A percentile compares a stretch with the other conserved stretches of the same genome.
phyloP scores from a whole-genome alignment of 2,888 invertebrate genomes.

The Xylota sylvarum region DNA sequence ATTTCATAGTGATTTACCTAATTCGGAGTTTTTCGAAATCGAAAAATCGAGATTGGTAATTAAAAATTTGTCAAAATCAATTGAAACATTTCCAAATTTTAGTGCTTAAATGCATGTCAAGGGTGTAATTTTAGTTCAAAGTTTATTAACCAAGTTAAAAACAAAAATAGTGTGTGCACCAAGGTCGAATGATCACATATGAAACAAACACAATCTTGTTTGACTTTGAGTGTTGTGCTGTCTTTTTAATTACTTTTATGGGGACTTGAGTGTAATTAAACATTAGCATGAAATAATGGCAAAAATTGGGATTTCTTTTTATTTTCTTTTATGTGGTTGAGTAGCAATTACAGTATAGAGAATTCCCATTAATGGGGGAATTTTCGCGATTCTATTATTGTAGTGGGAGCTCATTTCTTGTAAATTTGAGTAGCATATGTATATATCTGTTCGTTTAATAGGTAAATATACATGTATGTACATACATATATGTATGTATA shows the following conservation, averaged over 20 bases:
- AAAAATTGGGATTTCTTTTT: constrained; percentile 28
- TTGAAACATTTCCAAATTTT: not conserved
- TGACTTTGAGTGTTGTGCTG: constrained; percentile 38
- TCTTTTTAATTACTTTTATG: constrained; percentile 56
- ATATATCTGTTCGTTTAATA: not conserved
- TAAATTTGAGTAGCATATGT: not conserved
- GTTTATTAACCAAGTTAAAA: not conserved
- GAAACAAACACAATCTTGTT: constrained; percentile 27
- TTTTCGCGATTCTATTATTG: not conserved
- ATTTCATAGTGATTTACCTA: too few relatives aligned
- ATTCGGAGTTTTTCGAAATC: too few relatives aligned
- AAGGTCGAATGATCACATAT: constrained; percentile 27
- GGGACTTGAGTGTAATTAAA: constrained; percentile 49
- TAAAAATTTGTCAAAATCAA: not conserved
- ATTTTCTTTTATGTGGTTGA: constrained; percentile 11
- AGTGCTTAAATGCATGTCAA: constrained; percentile 15
- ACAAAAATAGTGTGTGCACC: not conserved
- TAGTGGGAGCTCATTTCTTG: not conserved
- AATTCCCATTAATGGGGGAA: constrained; percentile 9
- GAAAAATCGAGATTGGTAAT: too few relatives aligned
- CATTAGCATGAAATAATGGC: constrained; percentile 64
- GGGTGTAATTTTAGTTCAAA: constrained; percentile 1
- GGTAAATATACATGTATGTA: not conserved
- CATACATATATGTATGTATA: not conserved
- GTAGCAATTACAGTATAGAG: constrained; percentile 30